These are phyloP conservation scores for Scaptodrosophila latifasciaeformis DNA, from an alignment of 2,888 invertebrate species.

Conservation along the genomic window DNA sequence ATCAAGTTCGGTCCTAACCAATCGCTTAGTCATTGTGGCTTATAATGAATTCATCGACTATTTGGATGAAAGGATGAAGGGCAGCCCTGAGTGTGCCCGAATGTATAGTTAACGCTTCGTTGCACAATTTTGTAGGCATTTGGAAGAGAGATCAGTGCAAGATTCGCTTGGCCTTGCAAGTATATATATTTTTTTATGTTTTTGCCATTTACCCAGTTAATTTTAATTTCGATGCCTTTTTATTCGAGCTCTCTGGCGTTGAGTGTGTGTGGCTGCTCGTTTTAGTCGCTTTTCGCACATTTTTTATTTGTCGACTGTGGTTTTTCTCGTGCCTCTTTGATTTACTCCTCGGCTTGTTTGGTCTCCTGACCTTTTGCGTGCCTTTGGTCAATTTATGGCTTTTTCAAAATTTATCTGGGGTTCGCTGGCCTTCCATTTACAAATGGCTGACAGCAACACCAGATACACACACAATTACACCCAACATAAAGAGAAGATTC, in stretches of 20 bases:
- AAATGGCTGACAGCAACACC: slow-evolving; percentile 26
- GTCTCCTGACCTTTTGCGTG: slow-evolving; percentile 44
- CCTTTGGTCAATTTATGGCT: slow-evolving; percentile 54
- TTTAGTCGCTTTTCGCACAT: slow-evolving; percentile 14
- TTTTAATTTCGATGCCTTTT: slow-evolving; percentile 33
- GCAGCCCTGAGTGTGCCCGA: slow-evolving; percentile 28
- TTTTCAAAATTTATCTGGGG: slow-evolving; percentile 54
- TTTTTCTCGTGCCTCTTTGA: slow-evolving; percentile 11
- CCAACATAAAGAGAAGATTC: no score
- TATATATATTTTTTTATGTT: not conserved
- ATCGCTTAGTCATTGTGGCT: slow-evolving; percentile 10
- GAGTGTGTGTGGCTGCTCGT: slow-evolving; percentile 1
- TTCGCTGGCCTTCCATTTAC: slow-evolving; percentile 29
- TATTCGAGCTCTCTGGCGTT: not conserved
- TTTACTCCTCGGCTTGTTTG: not conserved
- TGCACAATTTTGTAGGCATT: slow-evolving; percentile 37
- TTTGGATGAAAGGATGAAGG: slow-evolving; percentile 20
- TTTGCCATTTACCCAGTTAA: slow-evolving; percentile 10
- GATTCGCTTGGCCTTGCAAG: no score
- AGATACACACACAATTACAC: no score
- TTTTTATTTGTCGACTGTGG: slow-evolving; percentile 10
- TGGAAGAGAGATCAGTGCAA: no score
- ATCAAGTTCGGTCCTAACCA: slow-evolving; percentile 44
- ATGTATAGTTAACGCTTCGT: slow-evolving; percentile 61
- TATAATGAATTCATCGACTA: slow-evolving; percentile 52